Conservation (phyloP, 2,888 invertebrate genomes). For the Plemyria rubiginata region DNA sequence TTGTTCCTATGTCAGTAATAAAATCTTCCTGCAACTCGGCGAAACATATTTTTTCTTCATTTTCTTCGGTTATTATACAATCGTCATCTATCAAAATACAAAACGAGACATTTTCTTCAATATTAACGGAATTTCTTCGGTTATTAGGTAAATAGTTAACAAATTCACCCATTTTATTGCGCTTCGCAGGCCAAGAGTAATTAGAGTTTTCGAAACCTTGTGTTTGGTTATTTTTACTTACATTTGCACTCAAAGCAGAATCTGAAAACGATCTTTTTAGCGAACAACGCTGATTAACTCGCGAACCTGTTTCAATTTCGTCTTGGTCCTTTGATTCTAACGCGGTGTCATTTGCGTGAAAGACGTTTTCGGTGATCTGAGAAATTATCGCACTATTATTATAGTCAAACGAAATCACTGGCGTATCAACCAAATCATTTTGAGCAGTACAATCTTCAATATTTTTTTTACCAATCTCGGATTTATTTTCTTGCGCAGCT, state of each 20-base stretch:
- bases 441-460: constrained; percentile 11
- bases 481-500: constrained; percentile 7
- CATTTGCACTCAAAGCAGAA: constrained; percentile 60
- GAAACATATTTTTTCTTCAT: constrained; percentile 64
- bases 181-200: constrained; percentile 56
- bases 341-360: constrained; percentile 11
- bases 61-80: constrained; percentile 70
- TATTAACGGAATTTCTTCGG: constrained; percentile 73
- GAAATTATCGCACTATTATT: constrained; percentile 28
- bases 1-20: constrained; percentile 49
- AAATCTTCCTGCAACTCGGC: constrained; percentile 61
- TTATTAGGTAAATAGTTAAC: constrained; percentile 61
- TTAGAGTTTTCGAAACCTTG: constrained; percentile 44
- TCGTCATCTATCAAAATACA: constrained; percentile 76
- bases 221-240: constrained; percentile 41
- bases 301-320: constrained; percentile 10
- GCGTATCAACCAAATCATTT: constrained; percentile 17
- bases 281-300: constrained; percentile 38
- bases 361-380: constrained; percentile 21
- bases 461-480: constrained; percentile 12
- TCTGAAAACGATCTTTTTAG: constrained; percentile 76
- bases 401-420: constrained; percentile 24
- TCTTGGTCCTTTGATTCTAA: constrained; percentile 9
- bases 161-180: constrained; percentile 54
- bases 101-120: constrained; percentile 72